Percentiles rank a stretch among this genome's conserved stretches.
Conservation (phyloP, 2,888 invertebrate species). For the Sphecodes monilicornis region DNA sequence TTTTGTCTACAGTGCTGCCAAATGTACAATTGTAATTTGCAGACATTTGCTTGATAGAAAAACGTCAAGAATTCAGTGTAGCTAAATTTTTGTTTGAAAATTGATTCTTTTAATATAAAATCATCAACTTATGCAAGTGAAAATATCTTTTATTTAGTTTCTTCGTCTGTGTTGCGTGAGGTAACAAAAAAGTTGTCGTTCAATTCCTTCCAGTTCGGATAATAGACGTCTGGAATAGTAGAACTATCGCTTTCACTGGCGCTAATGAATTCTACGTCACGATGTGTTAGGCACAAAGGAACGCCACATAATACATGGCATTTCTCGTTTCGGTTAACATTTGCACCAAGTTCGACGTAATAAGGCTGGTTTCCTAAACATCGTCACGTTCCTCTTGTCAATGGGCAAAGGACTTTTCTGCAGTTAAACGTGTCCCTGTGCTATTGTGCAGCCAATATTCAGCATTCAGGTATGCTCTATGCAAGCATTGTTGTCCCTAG, state of each 20-base stretch:
- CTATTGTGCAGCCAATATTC: background rate
- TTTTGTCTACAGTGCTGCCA: no score
- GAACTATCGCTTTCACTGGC: background rate
- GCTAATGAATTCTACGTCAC: constrained; percentile 50
- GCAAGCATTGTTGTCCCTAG: background rate
- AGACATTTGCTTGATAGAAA: no score
- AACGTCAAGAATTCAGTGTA: no score
- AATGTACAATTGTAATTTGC: no score
- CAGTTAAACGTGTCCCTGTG: constrained; percentile 7
- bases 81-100: no score
- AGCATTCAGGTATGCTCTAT: background rate
- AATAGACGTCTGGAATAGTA: background rate
- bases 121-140: no score
- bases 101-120: no score
- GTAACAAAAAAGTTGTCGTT: background rate
- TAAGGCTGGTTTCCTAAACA: constrained; percentile 51
- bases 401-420: constrained; percentile 52
- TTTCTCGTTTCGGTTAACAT: constrained; percentile 40
- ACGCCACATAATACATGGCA: constrained; percentile 39
- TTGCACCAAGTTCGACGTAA: constrained; percentile 55
- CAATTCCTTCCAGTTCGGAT: background rate
- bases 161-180: background rate
- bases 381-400: constrained; percentile 75
- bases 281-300: constrained; percentile 8
- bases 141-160: no score